These are phyloP conservation scores for Psittacula cyanocephala DNA, from an alignment of 2,113 vertebrate genomes.

Conservation along the genomic window DNA sequence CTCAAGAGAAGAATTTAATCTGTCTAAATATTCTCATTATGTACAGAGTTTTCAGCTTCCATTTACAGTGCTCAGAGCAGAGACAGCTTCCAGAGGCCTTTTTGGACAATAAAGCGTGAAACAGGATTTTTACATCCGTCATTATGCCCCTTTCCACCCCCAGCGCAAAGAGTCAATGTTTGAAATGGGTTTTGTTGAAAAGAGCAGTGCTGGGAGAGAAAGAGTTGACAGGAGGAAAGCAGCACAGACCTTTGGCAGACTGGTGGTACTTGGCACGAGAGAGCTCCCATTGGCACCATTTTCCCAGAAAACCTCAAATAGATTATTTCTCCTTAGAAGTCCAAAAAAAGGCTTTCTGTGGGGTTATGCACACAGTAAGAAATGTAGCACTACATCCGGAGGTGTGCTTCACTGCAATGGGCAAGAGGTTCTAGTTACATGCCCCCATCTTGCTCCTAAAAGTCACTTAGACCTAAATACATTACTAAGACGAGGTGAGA, in stretches of 20 bases:
- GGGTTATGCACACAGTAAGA: neutral
- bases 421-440: neutral
- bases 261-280: slow-evolving; percentile 37
- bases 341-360: slow-evolving; percentile 16
- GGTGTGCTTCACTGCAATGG: neutral
- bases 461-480: neutral
- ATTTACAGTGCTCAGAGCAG: slow-evolving; percentile 3
- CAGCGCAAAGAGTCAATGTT: slow-evolving; percentile 3
- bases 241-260: slow-evolving; percentile 43
- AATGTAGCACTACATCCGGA: neutral
- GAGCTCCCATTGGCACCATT: slow-evolving; percentile 26
- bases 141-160: slow-evolving; percentile 6
- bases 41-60: slow-evolving; percentile 21
- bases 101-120: slow-evolving; percentile 43
- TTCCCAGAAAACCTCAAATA: slow-evolving; percentile 43
- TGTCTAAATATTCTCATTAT: slow-evolving; percentile 58
- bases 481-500: neutral
- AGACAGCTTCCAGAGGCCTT: slow-evolving; percentile 43
- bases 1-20: slow-evolving; percentile 37
- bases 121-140: slow-evolving; percentile 44
- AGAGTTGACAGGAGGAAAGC: slow-evolving; percentile 24
- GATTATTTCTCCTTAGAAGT: neutral
- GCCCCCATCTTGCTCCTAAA: neutral
- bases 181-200: neutral
- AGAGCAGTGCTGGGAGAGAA: neutral